A percentile compares a stretch with the other conserved stretches of the same genome.
Conservation (phyloP, 2,797 vertebrate genomes). For the Enteromius afrohamiltoni region DNA sequence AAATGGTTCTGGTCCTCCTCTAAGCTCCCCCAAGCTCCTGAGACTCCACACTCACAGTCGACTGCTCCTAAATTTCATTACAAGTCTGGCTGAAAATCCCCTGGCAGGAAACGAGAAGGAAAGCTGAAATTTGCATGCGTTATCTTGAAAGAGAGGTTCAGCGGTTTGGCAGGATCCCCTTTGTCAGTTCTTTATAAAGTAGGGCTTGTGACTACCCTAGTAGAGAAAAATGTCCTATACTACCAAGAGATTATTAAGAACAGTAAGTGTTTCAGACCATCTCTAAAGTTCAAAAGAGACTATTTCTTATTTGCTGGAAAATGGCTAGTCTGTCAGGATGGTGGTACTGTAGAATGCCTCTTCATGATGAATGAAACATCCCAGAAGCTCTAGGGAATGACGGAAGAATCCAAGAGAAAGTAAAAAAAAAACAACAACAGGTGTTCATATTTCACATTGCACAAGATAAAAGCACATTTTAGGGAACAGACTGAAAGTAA, state of each 20-base stretch:
- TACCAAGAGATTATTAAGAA: slow-evolving; percentile 15
- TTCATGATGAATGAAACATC: background rate
- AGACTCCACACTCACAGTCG: slow-evolving; percentile 71
- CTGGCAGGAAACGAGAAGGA: slow-evolving; percentile 65
- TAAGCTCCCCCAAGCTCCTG: slow-evolving; percentile 50
- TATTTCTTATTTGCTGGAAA: slow-evolving; percentile 27
- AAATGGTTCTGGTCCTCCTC: slow-evolving; percentile 58
- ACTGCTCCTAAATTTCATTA: slow-evolving; percentile 76
- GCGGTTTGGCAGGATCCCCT: background rate
- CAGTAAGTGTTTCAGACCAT: slow-evolving; percentile 16
- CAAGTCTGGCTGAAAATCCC: slow-evolving; percentile 76
- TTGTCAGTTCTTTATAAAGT: background rate
- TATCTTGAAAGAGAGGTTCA: slow-evolving; percentile 63
- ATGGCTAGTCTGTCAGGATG: slow-evolving; percentile 20
- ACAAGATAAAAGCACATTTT: slow-evolving; percentile 31
- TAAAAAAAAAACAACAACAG: slow-evolving; percentile 15
- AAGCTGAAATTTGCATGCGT: slow-evolving; percentile 70
- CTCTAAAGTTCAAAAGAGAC: slow-evolving; percentile 31
- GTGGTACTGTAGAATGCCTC: slow-evolving; percentile 6
- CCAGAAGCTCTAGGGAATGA: slow-evolving; percentile 5
- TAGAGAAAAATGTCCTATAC: slow-evolving; percentile 6
- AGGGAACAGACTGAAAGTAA: background rate
- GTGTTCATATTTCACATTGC: slow-evolving; percentile 40
- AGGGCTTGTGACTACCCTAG: background rate
- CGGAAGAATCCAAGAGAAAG: background rate